Conservation (phyloP, 1,140 invertebrate genomes). For the Drosophila sp. region DNA sequence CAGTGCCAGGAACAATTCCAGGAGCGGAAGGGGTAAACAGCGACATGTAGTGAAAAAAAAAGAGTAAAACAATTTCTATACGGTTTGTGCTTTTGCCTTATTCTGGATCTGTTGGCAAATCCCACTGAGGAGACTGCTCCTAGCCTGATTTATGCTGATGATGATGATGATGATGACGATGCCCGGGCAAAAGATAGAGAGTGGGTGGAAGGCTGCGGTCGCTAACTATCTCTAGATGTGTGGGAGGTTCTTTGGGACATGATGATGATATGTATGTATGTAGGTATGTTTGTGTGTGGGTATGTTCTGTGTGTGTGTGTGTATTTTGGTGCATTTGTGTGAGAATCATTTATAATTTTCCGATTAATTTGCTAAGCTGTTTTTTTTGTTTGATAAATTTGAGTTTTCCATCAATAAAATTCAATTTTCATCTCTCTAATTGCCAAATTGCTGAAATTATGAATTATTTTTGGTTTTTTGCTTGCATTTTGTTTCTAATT, state of each 20-base stretch:
- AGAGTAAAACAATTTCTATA: constrained; percentile 32
- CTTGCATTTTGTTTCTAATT: constrained; percentile 53
- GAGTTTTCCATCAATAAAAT: constrained; percentile 12
- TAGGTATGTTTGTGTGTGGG: constrained; percentile 21
- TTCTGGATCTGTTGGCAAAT: constrained; percentile 49
- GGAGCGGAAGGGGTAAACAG: constrained; percentile 7
- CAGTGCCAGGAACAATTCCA: constrained; percentile 39
- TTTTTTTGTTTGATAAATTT: constrained; percentile 47
- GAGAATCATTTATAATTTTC: constrained; percentile 37
- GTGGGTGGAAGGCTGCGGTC: constrained; percentile 46
- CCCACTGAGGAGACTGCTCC: constrained; percentile 45
- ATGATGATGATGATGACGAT: constrained; percentile 44
- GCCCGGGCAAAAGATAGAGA: constrained; percentile 20
- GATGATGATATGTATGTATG: constrained; percentile 39
- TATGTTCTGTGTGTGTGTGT: constrained; percentile 33
- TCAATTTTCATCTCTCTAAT: constrained; percentile 31
- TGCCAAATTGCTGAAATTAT: constrained; percentile 58
- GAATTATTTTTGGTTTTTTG: constrained; percentile 29
- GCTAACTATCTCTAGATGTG: constrained; percentile 58
- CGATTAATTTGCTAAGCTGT: constrained; percentile 78
- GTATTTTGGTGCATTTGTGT: constrained; percentile 32
- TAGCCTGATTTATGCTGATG: constrained; percentile 79
- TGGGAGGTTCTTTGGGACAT: constrained; percentile 48
- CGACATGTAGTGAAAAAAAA: constrained; percentile 13
- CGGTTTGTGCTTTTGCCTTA: constrained; percentile 23